Evolutionary conservation across 2,113 vertebrate genomes (phyloP).

Genomic region (Aptenodytes patagonicus): DNA sequence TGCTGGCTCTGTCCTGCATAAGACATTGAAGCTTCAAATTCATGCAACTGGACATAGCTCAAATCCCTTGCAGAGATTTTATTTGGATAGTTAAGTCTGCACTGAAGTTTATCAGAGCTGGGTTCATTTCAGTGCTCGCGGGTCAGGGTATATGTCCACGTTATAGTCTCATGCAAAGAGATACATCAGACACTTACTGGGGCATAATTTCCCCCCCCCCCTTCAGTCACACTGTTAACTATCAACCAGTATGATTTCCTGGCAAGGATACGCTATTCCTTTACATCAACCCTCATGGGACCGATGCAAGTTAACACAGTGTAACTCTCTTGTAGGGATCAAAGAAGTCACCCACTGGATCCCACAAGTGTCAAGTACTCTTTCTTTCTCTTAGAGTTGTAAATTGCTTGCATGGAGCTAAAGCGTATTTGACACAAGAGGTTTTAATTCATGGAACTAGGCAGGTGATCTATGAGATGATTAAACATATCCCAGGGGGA

Average conservation of each 20-base stretch:
- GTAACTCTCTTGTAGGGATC: background rate
- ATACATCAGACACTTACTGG: background rate
- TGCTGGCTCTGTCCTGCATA: background rate
- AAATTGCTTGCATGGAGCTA: background rate
- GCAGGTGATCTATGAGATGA: constrained; percentile 43
- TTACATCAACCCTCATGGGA: background rate
- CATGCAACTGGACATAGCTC: background rate
- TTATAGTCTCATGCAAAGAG: background rate
- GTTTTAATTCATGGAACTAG: constrained; percentile 35
- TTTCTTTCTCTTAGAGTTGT: background rate
- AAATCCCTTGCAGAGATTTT: background rate
- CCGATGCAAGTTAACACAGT: background rate
- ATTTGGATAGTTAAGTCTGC: background rate
- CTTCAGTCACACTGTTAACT: background rate
- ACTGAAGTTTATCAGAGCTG: background rate
- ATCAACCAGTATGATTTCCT: background rate
- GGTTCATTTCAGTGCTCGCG: rapidly evolving
- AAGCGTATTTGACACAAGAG: background rate
- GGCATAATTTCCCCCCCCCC: background rate
- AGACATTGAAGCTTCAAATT: background rate
- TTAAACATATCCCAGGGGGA: constrained; percentile 34
- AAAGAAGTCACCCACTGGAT: background rate
- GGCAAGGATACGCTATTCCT: background rate
- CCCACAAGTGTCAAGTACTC: background rate
- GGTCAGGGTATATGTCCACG: background rate